Base-by-base conservation (phyloP, 2,888 invertebrate species). In the Rhaphigaster nebulosa region DNA sequence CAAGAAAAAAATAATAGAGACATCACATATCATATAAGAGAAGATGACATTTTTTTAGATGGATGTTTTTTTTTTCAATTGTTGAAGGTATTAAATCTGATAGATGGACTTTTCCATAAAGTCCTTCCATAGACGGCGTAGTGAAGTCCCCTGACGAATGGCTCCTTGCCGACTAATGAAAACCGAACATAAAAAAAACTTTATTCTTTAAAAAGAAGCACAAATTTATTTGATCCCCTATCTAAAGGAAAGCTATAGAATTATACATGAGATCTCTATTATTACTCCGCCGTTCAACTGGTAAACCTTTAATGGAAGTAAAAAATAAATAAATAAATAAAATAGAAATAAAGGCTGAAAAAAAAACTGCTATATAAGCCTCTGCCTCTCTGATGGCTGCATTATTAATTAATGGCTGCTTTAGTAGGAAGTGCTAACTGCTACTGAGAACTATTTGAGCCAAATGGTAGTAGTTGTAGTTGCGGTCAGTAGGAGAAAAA, bases 231-330 rank as follows among this genome's bases (percentile, higher is more conserved):
- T 23, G 23, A 41, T 41, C 80, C 41, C 3, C 23, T 26, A 23
- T 80, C 38, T 23, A 13, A 41, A 26, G 41, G 80, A 80, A 26
- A 41, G 80, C 41, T 45, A 38, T 80, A 45, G 80, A 41, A 80
- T 80, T 80, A 80, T 80, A 80, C 80, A 80, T 80, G 80, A 80
- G 41, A 26, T 20, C 80, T 80, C 41, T 80, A 80, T 80, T 38
- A 76, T 38, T 76, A 76, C 34, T 41, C 41, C 8, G 2, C 23
- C 41, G 38, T 34, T 38, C 80, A 41, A 80, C 20, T 80, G 41
- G 38, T 12, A 13, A 41, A 26, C 80, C 80, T 41, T 80, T 41
- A 23, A 80, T 80, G 41, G 80, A 80, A 45, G 18, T 80, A 80
- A 80, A 80, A 76, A 80, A 38, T 38, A 76, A 76, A 76, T 38